These are phyloP conservation scores for Venustaconcha ellipsiformis DNA, from an alignment of 1,140 invertebrate genomes.

Conservation along the genomic window DNA sequence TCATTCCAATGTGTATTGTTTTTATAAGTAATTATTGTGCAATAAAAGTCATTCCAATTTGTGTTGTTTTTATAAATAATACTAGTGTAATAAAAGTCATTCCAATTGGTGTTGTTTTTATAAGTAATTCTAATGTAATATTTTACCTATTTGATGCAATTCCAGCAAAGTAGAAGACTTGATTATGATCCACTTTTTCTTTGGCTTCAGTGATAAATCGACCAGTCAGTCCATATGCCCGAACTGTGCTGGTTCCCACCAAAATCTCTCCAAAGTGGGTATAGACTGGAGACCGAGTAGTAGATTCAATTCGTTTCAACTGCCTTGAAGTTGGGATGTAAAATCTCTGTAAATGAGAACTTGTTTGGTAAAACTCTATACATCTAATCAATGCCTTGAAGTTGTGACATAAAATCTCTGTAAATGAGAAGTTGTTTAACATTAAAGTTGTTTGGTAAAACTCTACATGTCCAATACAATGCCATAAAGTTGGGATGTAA, in stretches of 20 bases:
- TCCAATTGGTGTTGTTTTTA: too few relatives aligned
- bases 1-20: too few relatives aligned
- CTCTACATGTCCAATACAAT: too few relatives aligned
- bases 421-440: too few relatives aligned
- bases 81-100: too few relatives aligned
- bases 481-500: too few relatives aligned
- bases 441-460: too few relatives aligned
- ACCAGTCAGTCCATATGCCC: slow-evolving; percentile 71
- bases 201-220: slow-evolving; percentile 72
- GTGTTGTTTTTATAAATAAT: too few relatives aligned
- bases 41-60: slow-evolving; percentile 32
- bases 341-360: slow-evolving; percentile 65
- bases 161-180: slow-evolving; percentile 62
- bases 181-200: slow-evolving; percentile 68
- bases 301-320: slow-evolving; percentile 71
- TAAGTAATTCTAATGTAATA: slow-evolving; percentile 42
- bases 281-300: slow-evolving; percentile 72
- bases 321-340: slow-evolving; percentile 74
- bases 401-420: too few relatives aligned
- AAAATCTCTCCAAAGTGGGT: slow-evolving; percentile 73
- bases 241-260: slow-evolving; percentile 72
- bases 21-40: too few relatives aligned
- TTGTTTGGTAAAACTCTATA: too few relatives aligned
- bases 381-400: neutral
- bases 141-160: slow-evolving; percentile 59